These are phyloP conservation scores for Todiramphus chloris DNA, from an alignment of 2,113 vertebrate genomes.

Conservation along the genomic window DNA sequence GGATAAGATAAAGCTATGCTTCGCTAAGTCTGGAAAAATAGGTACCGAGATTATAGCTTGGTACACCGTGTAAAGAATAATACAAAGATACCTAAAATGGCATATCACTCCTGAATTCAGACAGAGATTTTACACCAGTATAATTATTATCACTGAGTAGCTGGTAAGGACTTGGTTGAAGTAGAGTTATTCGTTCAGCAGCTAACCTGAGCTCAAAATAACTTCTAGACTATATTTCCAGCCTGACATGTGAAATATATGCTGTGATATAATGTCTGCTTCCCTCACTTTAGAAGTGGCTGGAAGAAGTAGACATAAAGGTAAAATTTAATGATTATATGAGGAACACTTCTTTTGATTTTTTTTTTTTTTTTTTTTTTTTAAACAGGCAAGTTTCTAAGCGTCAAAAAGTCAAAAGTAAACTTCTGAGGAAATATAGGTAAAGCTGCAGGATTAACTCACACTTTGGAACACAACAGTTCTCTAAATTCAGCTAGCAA, in stretches of 20 bases:
- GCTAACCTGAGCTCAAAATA: background rate
- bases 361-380: background rate
- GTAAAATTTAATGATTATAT: background rate
- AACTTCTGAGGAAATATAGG: background rate
- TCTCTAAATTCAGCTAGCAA: background rate
- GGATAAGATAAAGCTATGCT: background rate
- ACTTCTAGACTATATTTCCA: background rate
- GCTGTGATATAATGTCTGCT: background rate
- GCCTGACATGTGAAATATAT: background rate
- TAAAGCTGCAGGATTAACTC: background rate
- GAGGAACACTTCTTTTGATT: background rate
- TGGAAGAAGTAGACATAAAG: background rate
- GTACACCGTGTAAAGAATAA: background rate
- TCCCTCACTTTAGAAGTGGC: background rate
- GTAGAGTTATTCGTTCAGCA: background rate
- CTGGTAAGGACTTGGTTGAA: background rate
- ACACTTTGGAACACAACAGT: background rate
- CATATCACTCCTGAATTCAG: background rate
- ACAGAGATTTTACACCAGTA: background rate
- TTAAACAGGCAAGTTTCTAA: background rate
- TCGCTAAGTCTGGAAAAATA: background rate
- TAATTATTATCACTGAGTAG: background rate
- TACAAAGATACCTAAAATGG: background rate
- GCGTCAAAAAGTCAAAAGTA: background rate
- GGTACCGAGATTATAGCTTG: background rate